phyloP scores from a whole-genome alignment of 2,113 vertebrate genomes.

The Phocoena sinus region DNA sequence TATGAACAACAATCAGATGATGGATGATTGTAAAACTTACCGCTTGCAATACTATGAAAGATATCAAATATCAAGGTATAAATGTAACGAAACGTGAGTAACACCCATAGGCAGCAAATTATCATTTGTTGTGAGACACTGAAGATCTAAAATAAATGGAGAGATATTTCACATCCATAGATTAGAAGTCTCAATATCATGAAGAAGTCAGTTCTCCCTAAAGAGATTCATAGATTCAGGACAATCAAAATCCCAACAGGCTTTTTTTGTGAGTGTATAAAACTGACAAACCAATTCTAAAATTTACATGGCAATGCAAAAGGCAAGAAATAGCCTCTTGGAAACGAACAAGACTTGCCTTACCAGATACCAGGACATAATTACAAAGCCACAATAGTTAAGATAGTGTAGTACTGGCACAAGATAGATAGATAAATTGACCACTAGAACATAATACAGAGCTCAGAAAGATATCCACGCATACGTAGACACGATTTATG shows the following conservation, averaged over 20 bases:
- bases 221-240: not conserved
- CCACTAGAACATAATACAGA: not conserved
- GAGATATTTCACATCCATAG: not conserved
- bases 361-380: not conserved
- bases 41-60: not conserved
- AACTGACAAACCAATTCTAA: not conserved
- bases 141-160: not conserved
- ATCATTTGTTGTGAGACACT: not conserved
- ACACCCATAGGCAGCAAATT: not conserved
- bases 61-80: not conserved
- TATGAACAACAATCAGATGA: not conserved
- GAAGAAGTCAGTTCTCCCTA: not conserved
- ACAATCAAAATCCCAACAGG: not conserved
- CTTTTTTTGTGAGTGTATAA: not conserved
- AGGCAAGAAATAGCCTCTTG: not conserved
- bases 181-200: not conserved
- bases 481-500: not conserved
- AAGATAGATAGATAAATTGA: not conserved
- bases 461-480: not conserved
- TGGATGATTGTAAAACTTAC: not conserved
- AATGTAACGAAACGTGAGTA: not conserved
- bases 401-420: not conserved
- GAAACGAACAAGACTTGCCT: not conserved
- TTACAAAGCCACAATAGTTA: not conserved
- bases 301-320: not conserved